Conservation (phyloP, 2,797 vertebrate species). For the Tenualosa ilisha region DNA sequence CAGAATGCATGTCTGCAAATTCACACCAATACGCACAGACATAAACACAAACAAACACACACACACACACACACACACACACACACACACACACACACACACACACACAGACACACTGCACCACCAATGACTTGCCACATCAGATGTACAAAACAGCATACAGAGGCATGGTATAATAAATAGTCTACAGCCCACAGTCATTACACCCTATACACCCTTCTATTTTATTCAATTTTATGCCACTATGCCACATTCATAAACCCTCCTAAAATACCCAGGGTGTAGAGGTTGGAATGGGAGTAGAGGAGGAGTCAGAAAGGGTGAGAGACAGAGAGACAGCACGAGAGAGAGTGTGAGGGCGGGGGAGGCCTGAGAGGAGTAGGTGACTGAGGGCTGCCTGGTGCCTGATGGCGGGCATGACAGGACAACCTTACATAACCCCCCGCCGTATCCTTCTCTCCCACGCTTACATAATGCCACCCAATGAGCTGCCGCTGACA, state of each 20-base stretch:
- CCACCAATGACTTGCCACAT: neutral
- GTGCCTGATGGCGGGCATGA: neutral
- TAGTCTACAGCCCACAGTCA: neutral
- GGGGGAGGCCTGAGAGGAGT: neutral
- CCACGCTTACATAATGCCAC: neutral
- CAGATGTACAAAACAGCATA: neutral
- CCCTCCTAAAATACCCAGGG: neutral
- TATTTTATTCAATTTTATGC: neutral
- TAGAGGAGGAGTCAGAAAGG: slow-evolving; percentile 1
- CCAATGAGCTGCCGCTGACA: slow-evolving; percentile 14
- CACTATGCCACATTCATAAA: neutral
- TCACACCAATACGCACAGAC: neutral
- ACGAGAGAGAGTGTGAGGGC: neutral
- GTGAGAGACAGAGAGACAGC: neutral
- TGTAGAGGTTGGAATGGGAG: neutral
- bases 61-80: neutral
- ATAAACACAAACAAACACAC: neutral
- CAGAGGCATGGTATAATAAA: neutral
- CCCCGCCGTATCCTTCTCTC: neutral
- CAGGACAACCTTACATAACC: neutral
- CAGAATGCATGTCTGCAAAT: neutral
- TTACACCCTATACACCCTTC: neutral
- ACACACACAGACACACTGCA: neutral
- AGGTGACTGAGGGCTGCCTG: neutral
- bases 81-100: slow-evolving; percentile 1